Percentiles rank a stretch among this genome's conserved stretches.
phyloP scores from a whole-genome alignment of 2,888 invertebrate species.

The Nemurella pictetii region DNA sequence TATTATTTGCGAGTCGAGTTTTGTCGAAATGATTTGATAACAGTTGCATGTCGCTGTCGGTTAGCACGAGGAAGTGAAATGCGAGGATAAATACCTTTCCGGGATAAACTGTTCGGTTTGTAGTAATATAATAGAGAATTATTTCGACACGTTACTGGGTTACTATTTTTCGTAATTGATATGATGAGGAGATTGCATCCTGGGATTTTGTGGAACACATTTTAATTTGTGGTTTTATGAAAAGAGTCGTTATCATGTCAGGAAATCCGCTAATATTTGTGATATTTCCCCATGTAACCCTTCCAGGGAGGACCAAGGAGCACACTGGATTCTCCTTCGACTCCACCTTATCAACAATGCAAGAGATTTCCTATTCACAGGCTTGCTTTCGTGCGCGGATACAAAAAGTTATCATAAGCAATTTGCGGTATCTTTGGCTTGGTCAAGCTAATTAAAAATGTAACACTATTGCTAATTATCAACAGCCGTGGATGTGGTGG shows the following conservation, averaged over 20 bases:
- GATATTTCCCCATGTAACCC: not conserved
- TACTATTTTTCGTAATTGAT: not conserved
- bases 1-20: not conserved
- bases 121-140: not conserved
- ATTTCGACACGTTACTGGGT: no score
- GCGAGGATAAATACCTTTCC: not conserved
- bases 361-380: not conserved
- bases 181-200: not conserved
- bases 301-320: not conserved
- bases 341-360: not conserved
- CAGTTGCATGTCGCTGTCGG: no score
- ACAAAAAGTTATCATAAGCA: not conserved
- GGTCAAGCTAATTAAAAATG: not conserved
- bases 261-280: constrained; percentile 10
- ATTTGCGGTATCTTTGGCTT: not conserved
- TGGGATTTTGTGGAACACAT: not conserved
- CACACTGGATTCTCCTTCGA: not conserved
- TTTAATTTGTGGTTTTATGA: constrained; percentile 18
- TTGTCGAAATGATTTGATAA: not conserved
- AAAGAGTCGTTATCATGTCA: not conserved
- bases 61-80: not conserved
- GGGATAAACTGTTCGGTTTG: not conserved
- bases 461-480: not conserved
- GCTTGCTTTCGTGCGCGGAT: not conserved
- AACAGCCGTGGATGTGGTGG: not conserved